Evolutionary conservation across 2,113 vertebrate species (phyloP).

Genomic region (Ivindomyrus marchei): DNA sequence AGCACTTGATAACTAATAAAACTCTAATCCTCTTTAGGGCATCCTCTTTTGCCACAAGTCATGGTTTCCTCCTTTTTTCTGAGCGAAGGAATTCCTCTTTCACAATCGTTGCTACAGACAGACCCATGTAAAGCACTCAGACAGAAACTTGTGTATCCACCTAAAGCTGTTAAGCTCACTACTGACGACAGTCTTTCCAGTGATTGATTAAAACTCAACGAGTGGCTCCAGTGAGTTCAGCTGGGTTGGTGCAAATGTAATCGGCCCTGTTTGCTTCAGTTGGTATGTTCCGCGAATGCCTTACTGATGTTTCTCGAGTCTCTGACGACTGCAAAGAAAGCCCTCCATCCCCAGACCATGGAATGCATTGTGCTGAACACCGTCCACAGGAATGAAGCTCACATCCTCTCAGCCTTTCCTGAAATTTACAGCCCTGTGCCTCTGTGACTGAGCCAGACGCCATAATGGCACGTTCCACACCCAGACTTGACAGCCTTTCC

Average conservation of each 20-base stretch:
- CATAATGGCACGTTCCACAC: background rate
- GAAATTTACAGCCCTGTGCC: background rate
- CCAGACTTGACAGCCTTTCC: background rate
- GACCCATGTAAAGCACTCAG: background rate
- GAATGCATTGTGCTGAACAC: background rate
- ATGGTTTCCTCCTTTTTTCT: background rate
- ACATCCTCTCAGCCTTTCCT: background rate
- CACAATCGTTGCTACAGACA: background rate
- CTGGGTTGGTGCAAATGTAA: background rate
- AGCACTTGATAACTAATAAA: constrained; percentile 31
- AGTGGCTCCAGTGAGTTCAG: background rate
- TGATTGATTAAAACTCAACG: background rate
- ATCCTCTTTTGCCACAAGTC: constrained; percentile 3
- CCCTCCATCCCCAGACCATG: background rate
- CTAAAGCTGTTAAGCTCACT: background rate
- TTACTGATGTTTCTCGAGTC: background rate
- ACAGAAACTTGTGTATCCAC: background rate
- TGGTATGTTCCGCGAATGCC: background rate
- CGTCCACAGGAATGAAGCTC: constrained; percentile 3
- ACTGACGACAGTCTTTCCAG: background rate
- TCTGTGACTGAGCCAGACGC: background rate
- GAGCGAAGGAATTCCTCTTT: constrained; percentile 8
- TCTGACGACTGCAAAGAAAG: background rate
- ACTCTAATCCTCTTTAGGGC: constrained; percentile 19
- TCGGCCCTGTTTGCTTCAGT: background rate